A percentile compares a stretch with the other conserved stretches of the same genome.
Evolutionary conservation across 1,140 invertebrate genomes (phyloP).

Genomic region (Drosophila rufa): DNA sequence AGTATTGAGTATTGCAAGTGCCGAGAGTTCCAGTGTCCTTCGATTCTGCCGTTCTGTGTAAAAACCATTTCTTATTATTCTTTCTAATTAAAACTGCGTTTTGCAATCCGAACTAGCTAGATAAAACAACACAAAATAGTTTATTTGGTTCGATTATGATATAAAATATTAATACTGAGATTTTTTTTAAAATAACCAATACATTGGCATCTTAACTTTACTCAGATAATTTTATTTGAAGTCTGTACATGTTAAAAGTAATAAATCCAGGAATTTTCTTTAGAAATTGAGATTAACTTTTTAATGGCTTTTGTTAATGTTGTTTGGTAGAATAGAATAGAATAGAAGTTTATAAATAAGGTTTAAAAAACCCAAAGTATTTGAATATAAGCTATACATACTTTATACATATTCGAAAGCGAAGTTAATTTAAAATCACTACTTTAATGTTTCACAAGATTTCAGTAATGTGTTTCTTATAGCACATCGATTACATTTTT

Average conservation of each 20-base stretch:
- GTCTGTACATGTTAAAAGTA: background rate
- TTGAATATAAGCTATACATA: too few species aligned
- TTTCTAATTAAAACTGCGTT: background rate
- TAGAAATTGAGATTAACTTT: too few species aligned
- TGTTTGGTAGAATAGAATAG: too few species aligned
- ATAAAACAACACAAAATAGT: background rate
- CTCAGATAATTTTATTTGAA: background rate
- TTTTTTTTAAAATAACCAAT: too few species aligned
- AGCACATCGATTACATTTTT: background rate
- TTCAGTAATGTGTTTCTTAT: too few species aligned
- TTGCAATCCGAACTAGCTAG: background rate
- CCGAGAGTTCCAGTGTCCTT: background rate
- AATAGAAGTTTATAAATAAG: too few species aligned
- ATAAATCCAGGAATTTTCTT: background rate
- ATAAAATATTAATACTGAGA: too few species aligned
- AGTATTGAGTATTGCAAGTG: conserved; percentile 12
- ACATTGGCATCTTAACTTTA: too few species aligned
- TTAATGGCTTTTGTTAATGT: too few species aligned
- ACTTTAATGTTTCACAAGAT: too few species aligned
- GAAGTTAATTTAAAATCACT: too few species aligned
- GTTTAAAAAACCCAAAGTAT: background rate
- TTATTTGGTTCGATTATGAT: background rate
- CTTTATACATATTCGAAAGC: too few species aligned
- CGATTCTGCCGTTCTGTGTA: background rate
- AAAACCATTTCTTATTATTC: background rate